A percentile compares a stretch with the other conserved stretches of the same genome.
Evolutionary conservation across 2,113 vertebrate genomes (phyloP).

Genomic region (Sphyrna mokarran): DNA sequence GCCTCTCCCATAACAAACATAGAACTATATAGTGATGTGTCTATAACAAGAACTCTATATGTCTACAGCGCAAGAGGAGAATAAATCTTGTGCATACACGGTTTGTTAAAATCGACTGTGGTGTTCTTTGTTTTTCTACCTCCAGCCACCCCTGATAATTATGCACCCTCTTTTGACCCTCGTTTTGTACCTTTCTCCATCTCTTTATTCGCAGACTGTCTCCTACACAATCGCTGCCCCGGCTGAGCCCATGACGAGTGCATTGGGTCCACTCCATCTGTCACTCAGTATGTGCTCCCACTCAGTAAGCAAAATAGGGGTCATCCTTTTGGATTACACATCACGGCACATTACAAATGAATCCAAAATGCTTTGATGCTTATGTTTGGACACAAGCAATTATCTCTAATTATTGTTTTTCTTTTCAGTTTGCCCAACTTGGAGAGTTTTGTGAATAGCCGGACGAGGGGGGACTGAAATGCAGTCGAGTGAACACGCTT

Average conservation of each 20-base stretch:
- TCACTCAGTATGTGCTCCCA: conserved; percentile 66
- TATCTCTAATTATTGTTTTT: conserved; percentile 87
- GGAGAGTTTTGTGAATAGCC: conserved; percentile 59
- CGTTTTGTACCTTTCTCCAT: conserved; percentile 60
- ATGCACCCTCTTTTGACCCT: conserved; percentile 61
- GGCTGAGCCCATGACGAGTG: conserved; percentile 55
- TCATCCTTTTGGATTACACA: conserved; percentile 64
- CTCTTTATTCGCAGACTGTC: conserved; percentile 45
- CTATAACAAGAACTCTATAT: background rate
- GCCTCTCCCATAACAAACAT: background rate
- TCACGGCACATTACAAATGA: conserved; percentile 63
- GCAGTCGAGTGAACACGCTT: conserved; percentile 55
- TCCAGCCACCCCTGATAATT: conserved; percentile 50
- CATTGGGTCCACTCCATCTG: conserved; percentile 73
- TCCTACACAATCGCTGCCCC: conserved; percentile 56
- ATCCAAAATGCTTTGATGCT: conserved; percentile 72
- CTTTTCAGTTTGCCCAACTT: conserved; percentile 74
- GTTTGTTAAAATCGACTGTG: conserved; percentile 27
- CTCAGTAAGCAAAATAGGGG: conserved; percentile 74
- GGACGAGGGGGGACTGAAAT: conserved; percentile 50
- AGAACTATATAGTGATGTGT: background rate
- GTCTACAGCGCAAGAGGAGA: background rate
- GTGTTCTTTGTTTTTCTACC: conserved; percentile 30
- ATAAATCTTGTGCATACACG: conserved; percentile 11
- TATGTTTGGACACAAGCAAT: conserved; percentile 91